A percentile compares a stretch with the other conserved stretches of the same genome.
Evolutionary conservation across 2,888 invertebrate species (phyloP).

Genomic region (Eristalinus aeneus): DNA sequence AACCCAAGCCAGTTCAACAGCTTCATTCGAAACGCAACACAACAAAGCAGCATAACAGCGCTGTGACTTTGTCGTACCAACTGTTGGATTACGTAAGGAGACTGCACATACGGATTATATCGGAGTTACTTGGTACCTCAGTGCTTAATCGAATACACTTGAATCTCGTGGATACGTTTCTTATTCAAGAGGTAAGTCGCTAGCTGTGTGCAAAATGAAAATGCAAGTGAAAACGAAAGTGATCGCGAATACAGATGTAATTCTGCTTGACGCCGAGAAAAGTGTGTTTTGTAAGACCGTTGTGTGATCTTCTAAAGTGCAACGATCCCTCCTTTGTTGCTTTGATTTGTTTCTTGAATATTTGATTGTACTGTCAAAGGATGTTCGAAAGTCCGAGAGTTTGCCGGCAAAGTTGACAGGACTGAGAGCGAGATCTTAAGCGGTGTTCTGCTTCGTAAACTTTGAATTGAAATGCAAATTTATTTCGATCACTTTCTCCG

Average conservation of each 20-base stretch:
- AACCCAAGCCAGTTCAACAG: constrained; percentile 67
- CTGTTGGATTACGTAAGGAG: constrained; percentile 61
- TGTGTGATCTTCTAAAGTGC: not conserved
- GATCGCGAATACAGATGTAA: constrained; percentile 12
- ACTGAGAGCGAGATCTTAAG: not conserved
- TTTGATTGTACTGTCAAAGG: not conserved
- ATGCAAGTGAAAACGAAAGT: constrained; percentile 66
- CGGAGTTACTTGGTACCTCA: constrained; percentile 34
- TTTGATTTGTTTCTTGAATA: no score
- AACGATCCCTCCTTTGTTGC: not conserved
- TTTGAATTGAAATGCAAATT: not conserved
- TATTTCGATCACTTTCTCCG: constrained; percentile 5
- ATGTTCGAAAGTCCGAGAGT: not conserved
- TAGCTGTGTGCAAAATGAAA: constrained; percentile 51
- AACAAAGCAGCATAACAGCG: constrained; percentile 36
- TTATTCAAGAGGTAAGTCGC: not conserved
- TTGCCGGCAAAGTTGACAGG: no score
- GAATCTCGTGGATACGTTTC: constrained; percentile 53
- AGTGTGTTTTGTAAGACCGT: constrained; percentile 8
- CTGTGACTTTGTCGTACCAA: not conserved
- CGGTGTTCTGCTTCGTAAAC: not conserved
- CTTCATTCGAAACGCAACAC: constrained; percentile 65
- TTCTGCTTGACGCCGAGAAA: constrained; percentile 11
- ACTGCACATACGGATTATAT: constrained; percentile 55
- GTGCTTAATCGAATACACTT: constrained; percentile 31